phyloP scores from a whole-genome alignment of 2,888 invertebrate species.

The Hyalella azteca region DNA sequence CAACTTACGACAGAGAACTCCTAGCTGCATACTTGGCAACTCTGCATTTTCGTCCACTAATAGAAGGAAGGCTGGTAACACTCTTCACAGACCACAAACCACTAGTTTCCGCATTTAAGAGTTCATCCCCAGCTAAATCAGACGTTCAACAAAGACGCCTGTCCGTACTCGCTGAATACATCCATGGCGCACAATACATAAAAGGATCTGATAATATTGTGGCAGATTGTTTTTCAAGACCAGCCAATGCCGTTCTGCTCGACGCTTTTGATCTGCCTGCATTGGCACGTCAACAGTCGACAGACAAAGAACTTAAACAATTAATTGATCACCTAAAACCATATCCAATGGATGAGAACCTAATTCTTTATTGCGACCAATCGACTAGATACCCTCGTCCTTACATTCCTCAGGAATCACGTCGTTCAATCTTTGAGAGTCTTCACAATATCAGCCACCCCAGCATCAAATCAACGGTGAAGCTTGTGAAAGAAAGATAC shows the following conservation, averaged over 20 bases:
- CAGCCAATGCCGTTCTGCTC: slow-evolving; percentile 9
- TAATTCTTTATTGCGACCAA: no score
- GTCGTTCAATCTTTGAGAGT: no score
- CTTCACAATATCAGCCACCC: no score
- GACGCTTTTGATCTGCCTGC: slow-evolving; percentile 20
- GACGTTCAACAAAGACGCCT: slow-evolving; percentile 35
- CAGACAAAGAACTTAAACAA: no score
- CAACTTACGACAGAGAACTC: slow-evolving; percentile 21
- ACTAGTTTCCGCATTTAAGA: slow-evolving; percentile 9
- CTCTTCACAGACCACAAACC: slow-evolving; percentile 39
- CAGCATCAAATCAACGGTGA: no score
- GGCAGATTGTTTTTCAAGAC: slow-evolving; percentile 28
- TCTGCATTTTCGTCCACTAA: slow-evolving; percentile 20
- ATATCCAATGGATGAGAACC: no score
- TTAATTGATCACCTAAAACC: no score
- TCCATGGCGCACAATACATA: not conserved
- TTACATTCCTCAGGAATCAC: no score
- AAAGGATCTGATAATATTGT: slow-evolving; percentile 37
- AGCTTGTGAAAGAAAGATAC: no score
- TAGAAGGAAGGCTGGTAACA: slow-evolving; percentile 22
- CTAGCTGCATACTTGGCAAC: slow-evolving; percentile 27
- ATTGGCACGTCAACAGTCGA: not conserved
- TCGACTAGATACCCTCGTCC: no score
- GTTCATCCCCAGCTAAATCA: not conserved
- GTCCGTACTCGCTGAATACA: slow-evolving; percentile 24